Base-by-base conservation (phyloP, 2,113 vertebrate genomes). In the Pseudorectes ferrugineus region DNA sequence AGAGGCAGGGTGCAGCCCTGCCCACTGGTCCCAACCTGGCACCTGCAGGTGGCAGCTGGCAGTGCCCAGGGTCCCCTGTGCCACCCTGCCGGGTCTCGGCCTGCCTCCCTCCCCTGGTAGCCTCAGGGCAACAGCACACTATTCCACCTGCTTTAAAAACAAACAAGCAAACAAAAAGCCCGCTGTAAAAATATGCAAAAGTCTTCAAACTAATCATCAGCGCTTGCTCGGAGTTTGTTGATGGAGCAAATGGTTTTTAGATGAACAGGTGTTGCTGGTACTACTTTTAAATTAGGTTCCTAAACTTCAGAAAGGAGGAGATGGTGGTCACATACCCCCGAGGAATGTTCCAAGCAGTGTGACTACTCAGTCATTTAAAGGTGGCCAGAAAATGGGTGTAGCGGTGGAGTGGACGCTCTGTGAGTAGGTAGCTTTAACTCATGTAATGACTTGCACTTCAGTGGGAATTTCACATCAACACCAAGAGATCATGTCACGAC, bases 21-120 rank as follows among this genome's bases (percentile, higher is more conserved):
- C 42, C 22, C 1, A 0, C 46, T 17, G 1, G 21, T 45, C 17
- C 10, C 0, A 0, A 6, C 24, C 36, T 12, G 25, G 13, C 46
- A 17, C 35, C 17, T 1, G 2, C 48, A 26, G 63, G 81, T 71
- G 62, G n/a, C 75, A 71, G 33, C 48, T 8, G 1, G 65, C 73
- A 45, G 48, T 4, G 1, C 68, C 38, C 2, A 3, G 18, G 10
- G 20, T n/a, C 19, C 25, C 5, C 28, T 11, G 6, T 0, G 1
- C 35, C 1, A 0, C 25, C 45, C 42, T 0, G 1, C 26, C 0
- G 1, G 17, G 12, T 31, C 10, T 17, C 0, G 0, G 18, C 61
- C 22, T 52, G 29, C 26, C 28, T 28, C 28, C 28, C 19, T 51
- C 6, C 25, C 33, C 7, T 19, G 25, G 21, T 5, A 61, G 40